Conservation (phyloP, 1,140 invertebrate species). For the Plectrocnemia conspersa region DNA sequence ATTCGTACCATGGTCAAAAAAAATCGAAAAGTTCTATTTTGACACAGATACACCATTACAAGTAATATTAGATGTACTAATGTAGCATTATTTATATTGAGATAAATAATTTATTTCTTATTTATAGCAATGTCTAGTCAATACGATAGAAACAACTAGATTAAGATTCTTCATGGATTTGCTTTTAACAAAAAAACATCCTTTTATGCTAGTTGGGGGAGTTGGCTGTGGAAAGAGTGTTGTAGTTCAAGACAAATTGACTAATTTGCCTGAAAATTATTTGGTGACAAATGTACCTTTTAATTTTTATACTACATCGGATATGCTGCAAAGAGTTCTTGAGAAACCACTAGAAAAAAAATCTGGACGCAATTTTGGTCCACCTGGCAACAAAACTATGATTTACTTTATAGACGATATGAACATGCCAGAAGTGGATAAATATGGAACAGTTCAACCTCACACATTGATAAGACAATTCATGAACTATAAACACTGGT, state of each 20-base stretch:
- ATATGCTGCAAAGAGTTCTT: conserved; percentile 82
- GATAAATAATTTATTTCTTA: conserved; percentile 5
- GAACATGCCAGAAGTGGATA: conserved; percentile 96
- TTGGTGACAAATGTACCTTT: conserved; percentile 85
- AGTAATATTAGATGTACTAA: conserved; percentile 47
- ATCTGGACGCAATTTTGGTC: conserved; percentile 87
- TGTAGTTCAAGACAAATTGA: conserved; percentile 79
- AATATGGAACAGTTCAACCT: conserved; percentile 91
- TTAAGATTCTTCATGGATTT: conserved; percentile 87
- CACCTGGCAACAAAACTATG: conserved; percentile 83
- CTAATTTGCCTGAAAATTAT: conserved; percentile 68
- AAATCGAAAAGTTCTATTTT: conserved; percentile 70
- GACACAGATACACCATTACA: conserved; percentile 84
- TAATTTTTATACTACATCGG: conserved; percentile 92
- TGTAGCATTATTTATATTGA: not conserved
- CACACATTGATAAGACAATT: conserved; percentile 92
- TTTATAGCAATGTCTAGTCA: conserved; percentile 70
- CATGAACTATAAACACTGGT: conserved; percentile 93
- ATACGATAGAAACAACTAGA: conserved; percentile 84
- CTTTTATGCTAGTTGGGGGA: conserved; percentile 86
- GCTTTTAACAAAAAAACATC: conserved; percentile 72
- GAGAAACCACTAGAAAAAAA: conserved; percentile 95
- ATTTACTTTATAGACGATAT: conserved; percentile 96
- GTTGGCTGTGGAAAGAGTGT: conserved; percentile 87
- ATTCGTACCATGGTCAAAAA: conserved; percentile 81